Evolutionary conservation across 2,113 vertebrate species (phyloP).

Genomic region (Hydrochoerus hydrochaeris): DNA sequence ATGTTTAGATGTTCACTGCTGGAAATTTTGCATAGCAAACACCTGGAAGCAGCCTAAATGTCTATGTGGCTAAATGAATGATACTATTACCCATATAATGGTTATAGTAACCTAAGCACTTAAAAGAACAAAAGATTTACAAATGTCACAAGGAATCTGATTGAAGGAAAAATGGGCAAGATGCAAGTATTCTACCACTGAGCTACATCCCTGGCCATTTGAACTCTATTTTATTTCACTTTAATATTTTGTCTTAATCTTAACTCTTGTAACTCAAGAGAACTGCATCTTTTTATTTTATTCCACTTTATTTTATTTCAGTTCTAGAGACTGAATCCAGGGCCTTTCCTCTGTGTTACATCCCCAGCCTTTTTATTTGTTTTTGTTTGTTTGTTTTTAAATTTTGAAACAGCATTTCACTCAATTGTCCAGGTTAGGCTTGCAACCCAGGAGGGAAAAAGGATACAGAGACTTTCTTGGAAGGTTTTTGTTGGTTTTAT

Average conservation of each 20-base stretch:
- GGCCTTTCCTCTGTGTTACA: neutral
- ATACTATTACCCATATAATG: neutral
- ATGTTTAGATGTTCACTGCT: neutral
- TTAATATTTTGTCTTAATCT: constrained; percentile 13
- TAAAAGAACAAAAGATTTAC: neutral
- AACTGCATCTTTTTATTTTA: neutral
- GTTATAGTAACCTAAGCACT: neutral
- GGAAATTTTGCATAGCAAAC: constrained; percentile 16
- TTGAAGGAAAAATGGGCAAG: neutral
- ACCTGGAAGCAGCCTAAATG: neutral
- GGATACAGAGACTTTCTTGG: neutral
- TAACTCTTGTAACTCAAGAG: neutral
- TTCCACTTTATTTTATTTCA: neutral
- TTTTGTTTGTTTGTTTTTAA: neutral
- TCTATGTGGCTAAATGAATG: neutral
- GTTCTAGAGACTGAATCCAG: neutral
- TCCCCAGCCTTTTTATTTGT: neutral
- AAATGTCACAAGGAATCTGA: neutral
- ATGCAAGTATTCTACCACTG: neutral
- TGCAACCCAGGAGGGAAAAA: neutral
- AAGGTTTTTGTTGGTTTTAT: neutral
- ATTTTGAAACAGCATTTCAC: neutral
- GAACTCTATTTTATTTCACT: constrained; percentile 41
- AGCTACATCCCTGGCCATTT: neutral
- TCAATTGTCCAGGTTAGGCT: neutral